A percentile compares a stretch with the other conserved stretches of the same genome.
phyloP scores from a whole-genome alignment of 2,888 invertebrate species.

The Caenorhabditis imperialis region DNA sequence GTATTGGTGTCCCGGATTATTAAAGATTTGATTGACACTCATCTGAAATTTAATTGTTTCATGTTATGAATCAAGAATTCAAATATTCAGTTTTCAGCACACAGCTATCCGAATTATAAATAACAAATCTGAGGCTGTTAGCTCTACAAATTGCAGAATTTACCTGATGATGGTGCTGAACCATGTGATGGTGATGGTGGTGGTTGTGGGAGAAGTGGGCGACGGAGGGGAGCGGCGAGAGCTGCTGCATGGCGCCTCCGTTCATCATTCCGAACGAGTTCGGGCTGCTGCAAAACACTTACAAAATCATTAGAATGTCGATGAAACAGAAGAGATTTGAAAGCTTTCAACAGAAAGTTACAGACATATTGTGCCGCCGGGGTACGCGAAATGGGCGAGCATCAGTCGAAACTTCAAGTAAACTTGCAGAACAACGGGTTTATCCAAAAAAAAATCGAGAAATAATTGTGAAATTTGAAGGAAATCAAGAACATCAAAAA shows the following conservation, averaged over 20 bases:
- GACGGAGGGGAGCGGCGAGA: slow-evolving; percentile 60
- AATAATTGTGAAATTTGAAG: neutral
- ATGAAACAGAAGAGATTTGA: neutral
- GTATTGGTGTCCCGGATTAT: slow-evolving; percentile 27
- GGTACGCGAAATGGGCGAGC: too few relatives aligned
- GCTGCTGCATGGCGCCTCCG: slow-evolving; percentile 31
- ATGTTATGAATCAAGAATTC: too few relatives aligned
- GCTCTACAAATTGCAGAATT: neutral
- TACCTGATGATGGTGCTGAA: slow-evolving; percentile 28
- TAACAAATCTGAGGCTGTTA: too few relatives aligned
- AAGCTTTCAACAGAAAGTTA: neutral
- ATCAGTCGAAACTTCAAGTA: too few relatives aligned
- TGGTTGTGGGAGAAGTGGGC: slow-evolving; percentile 58
- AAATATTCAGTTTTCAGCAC: too few relatives aligned
- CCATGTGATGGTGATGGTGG: slow-evolving; percentile 44
- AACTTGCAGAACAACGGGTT: too few relatives aligned
- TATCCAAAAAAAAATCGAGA: neutral
- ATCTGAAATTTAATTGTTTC: slow-evolving; percentile 28
- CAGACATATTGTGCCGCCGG: too few relatives aligned
- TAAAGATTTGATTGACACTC: slow-evolving; percentile 31
- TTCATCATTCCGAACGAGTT: slow-evolving; percentile 46
- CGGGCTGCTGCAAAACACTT: slow-evolving; percentile 47
- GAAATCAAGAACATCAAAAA: neutral
- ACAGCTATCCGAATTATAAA: too few relatives aligned
- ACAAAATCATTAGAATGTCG: slow-evolving; percentile 23